These are phyloP conservation scores for Tyrannus savana DNA, from an alignment of 2,113 vertebrate species.

Conservation along the genomic window DNA sequence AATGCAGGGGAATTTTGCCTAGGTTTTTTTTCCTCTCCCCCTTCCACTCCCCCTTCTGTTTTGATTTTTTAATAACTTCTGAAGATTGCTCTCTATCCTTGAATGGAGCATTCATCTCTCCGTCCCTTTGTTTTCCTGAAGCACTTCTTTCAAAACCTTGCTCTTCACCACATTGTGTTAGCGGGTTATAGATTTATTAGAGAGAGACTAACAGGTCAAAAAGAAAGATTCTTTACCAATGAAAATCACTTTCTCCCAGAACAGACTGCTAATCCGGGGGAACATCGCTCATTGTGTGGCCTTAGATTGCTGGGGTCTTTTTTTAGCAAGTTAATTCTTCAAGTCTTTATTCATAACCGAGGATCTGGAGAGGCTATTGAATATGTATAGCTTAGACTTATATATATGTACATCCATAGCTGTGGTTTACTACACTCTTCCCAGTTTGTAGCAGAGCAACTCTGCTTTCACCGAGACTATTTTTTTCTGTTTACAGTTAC, in stretches of 20 bases:
- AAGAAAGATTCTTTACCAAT: constrained; percentile 35
- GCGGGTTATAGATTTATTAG: constrained; percentile 58
- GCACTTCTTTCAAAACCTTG: constrained; percentile 20
- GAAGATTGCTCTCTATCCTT: background rate
- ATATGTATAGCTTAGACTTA: background rate
- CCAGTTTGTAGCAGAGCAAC: background rate
- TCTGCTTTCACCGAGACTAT: background rate
- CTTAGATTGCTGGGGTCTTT: background rate
- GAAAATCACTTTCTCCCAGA: constrained; percentile 17
- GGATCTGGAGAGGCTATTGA: background rate
- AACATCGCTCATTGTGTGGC: background rate
- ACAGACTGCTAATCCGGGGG: constrained; percentile 21
- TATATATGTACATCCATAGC: background rate
- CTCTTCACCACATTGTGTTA: constrained; percentile 29
- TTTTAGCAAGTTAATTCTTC: constrained; percentile 21
- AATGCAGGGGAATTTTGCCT: background rate
- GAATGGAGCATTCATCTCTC: background rate
- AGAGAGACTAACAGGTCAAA: constrained; percentile 51
- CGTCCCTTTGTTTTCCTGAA: constrained; percentile 53
- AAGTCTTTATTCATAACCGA: constrained; percentile 16
- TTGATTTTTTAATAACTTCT: background rate
- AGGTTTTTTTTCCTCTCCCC: background rate
- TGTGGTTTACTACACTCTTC: background rate
- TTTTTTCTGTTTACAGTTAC: background rate
- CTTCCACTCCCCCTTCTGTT: background rate